A percentile compares a stretch with the other conserved stretches of the same genome.
These are phyloP conservation scores for Chaenodraco wilsoni DNA, from an alignment of 2,797 vertebrate genomes.

Conservation along the genomic window DNA sequence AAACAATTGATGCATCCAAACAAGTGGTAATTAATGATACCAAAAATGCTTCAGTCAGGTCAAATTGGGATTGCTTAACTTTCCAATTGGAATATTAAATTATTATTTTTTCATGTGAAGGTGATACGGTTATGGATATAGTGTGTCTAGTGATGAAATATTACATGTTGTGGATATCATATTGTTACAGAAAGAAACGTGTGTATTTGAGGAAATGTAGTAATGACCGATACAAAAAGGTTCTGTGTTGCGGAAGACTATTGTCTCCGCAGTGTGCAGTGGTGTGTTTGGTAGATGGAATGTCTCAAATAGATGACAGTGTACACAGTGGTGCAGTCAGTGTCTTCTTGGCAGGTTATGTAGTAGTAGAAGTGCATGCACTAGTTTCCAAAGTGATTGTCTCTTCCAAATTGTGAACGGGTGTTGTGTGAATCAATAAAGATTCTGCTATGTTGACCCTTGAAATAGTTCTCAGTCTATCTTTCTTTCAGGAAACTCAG, in stretches of 20 bases:
- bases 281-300: conserved; percentile 16
- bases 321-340: conserved; percentile 7
- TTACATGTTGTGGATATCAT: conserved; percentile 19
- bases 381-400: conserved; percentile 20
- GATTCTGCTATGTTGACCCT: conserved; percentile 26
- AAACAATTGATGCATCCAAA: background rate
- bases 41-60: conserved; percentile 10
- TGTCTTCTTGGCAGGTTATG: conserved; percentile 9
- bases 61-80: background rate
- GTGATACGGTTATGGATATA: conserved; percentile 19
- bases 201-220: conserved; percentile 26
- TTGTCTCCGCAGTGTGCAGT: conserved; percentile 14
- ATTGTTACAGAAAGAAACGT: conserved; percentile 22
- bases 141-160: conserved; percentile 15
- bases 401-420: conserved; percentile 35
- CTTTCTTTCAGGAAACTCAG: background rate
- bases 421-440: conserved; percentile 72
- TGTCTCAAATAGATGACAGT: conserved; percentile 7
- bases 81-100: background rate
- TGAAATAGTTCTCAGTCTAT: conserved; percentile 1
- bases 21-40: conserved; percentile 11
- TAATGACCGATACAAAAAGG: background rate
- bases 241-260: conserved; percentile 27
- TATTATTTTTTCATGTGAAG: conserved; percentile 13
- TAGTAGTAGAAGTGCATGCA: conserved; percentile 38